A percentile compares a stretch with the other conserved stretches of the same genome.
These are phyloP conservation scores for Carettochelys insculpta DNA, from an alignment of 2,113 vertebrate species.

Conservation along the genomic window DNA sequence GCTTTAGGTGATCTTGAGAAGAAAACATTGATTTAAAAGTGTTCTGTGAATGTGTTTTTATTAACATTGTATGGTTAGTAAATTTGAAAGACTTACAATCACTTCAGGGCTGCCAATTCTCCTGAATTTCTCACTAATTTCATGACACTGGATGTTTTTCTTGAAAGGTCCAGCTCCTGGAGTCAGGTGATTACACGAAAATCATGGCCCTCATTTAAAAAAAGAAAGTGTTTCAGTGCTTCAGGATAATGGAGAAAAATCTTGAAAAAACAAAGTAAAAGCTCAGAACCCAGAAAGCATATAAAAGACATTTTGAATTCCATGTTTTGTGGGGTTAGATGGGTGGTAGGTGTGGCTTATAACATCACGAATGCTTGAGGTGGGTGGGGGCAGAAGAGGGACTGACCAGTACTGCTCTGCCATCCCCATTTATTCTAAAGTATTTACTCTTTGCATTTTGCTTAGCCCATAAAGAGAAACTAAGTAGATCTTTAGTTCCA, in stretches of 20 bases:
- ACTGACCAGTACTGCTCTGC: background rate
- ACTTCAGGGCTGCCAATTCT: conserved; percentile 27
- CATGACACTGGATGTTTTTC: conserved; percentile 40
- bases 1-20: background rate
- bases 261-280: conserved; percentile 59
- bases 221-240: conserved; percentile 25
- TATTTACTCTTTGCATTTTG: background rate
- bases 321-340: background rate
- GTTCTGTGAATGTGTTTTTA: background rate
- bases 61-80: background rate
- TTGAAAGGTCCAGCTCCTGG: conserved; percentile 55
- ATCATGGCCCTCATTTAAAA: conserved; percentile 27
- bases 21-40: background rate
- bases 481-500: background rate
- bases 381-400: too few relatives aligned
- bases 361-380: background rate
- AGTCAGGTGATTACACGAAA: conserved; percentile 59
- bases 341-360: accelerated
- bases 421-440: background rate
- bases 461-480: background rate
- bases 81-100: conserved; percentile 14
- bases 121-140: conserved; percentile 17
- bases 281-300: conserved; percentile 64
- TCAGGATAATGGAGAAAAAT: background rate
- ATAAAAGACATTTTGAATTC: conserved; percentile 69